Evolutionary conservation across 2,113 vertebrate species (phyloP).

Genomic region (Martes martes): DNA sequence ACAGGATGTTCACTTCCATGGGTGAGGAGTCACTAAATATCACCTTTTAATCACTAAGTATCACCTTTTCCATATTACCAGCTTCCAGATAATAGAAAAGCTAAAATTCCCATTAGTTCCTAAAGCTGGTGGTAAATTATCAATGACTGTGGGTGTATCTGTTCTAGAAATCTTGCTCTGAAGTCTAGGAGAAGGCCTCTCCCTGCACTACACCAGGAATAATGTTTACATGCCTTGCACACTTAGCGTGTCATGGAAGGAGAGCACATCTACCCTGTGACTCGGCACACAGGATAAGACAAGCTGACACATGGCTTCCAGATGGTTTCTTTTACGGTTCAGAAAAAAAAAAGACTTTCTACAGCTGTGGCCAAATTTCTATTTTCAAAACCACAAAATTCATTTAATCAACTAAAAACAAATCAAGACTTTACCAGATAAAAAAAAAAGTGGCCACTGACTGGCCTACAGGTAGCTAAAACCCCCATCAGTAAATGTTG

Average conservation of each 20-base stretch:
- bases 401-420: not conserved
- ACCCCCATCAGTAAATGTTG: not conserved
- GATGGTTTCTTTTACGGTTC: slow-evolving; percentile 77
- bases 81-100: not conserved
- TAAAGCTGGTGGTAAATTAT: fast-evolving
- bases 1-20: not conserved
- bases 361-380: not conserved
- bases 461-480: fast-evolving
- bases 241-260: fast-evolving
- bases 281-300: slow-evolving; percentile 69
- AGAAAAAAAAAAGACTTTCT: slow-evolving; percentile 33
- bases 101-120: not conserved
- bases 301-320: slow-evolving; percentile 74
- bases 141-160: too few relatives aligned
- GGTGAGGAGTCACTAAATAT: not conserved
- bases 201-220: not conserved
- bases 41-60: not conserved
- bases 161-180: not conserved
- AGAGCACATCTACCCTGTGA: fast-evolving
- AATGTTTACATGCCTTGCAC: not conserved
- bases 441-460: not conserved
- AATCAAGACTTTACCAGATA: not conserved
- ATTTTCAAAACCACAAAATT: not conserved
- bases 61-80: not conserved
- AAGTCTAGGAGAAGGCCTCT: not conserved